Percentiles rank a stretch among this genome's conserved stretches.
phyloP scores from a whole-genome alignment of 2,888 invertebrate species.

The Philopedon plagiatum region DNA sequence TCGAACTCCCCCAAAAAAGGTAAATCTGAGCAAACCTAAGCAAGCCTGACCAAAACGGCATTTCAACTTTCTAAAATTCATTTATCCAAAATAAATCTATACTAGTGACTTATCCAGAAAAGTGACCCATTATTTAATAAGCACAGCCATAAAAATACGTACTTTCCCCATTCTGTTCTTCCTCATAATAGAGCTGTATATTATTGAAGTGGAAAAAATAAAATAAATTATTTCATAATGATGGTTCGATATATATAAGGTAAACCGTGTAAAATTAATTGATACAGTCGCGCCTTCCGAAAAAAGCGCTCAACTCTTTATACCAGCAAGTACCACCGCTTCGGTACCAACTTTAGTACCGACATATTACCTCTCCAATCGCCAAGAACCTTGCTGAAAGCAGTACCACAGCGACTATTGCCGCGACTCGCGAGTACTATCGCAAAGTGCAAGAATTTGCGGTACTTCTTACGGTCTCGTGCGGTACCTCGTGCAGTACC shows the following conservation, averaged over 20 bases:
- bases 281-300: constrained; percentile 8
- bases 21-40: no score
- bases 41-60: no score
- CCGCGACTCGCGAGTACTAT: constrained; percentile 11
- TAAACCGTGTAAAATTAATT: background rate
- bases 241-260: constrained; percentile 5
- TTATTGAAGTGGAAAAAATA: background rate
- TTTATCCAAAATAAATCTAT: no score
- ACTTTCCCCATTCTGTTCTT: no score
- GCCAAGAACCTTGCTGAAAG: constrained; percentile 41
- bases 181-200: no score
- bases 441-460: constrained; percentile 22
- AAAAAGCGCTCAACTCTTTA: constrained; percentile 6
- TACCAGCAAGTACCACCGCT: constrained; percentile 26
- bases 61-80: no score
- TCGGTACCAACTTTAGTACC: no score
- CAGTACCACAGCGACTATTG: constrained; percentile 37
- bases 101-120: no score
- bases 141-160: no score
- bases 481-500: constrained; percentile 2
- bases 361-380: constrained; percentile 28
- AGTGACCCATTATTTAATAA: no score
- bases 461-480: constrained; percentile 41
- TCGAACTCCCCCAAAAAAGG: no score
- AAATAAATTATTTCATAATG: constrained; percentile 4